Conservation (phyloP, 2,113 vertebrate genomes). For the Ciconia stormi region DNA sequence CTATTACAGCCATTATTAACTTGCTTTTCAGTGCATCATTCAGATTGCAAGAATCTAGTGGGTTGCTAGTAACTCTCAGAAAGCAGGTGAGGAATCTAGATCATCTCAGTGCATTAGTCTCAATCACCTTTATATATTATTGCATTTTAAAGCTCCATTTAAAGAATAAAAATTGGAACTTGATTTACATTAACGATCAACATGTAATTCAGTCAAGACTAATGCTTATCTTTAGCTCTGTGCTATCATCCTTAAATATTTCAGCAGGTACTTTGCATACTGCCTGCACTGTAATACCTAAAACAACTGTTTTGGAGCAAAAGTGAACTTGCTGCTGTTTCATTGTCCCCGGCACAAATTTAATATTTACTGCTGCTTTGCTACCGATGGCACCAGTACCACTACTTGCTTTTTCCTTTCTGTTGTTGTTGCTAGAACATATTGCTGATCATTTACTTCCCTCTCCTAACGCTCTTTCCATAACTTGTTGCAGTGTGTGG, state of each 20-base stretch:
- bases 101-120: not conserved
- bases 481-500: not conserved
- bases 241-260: not conserved
- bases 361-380: not conserved
- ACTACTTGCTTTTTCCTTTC: not conserved
- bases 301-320: not conserved
- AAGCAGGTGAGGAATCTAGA: not conserved
- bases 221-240: not conserved
- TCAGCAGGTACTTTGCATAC: not conserved
- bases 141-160: not conserved
- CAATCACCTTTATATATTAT: not conserved
- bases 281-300: not conserved
- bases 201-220: not conserved
- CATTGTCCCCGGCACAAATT: not conserved
- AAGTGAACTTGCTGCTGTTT: not conserved
- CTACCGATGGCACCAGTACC: too few relatives aligned
- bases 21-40: not conserved
- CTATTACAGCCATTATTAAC: not conserved
- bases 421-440: not conserved
- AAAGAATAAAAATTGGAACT: not conserved
- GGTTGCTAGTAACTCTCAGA: not conserved
- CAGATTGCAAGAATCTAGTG: not conserved
- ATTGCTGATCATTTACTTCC: not conserved
- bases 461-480: not conserved
- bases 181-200: not conserved